Evolutionary conservation across 2,113 vertebrate species (phyloP), one percentile per base, ranked within the genome.

Genomic region (Micronycteris hirsuta): DNA sequence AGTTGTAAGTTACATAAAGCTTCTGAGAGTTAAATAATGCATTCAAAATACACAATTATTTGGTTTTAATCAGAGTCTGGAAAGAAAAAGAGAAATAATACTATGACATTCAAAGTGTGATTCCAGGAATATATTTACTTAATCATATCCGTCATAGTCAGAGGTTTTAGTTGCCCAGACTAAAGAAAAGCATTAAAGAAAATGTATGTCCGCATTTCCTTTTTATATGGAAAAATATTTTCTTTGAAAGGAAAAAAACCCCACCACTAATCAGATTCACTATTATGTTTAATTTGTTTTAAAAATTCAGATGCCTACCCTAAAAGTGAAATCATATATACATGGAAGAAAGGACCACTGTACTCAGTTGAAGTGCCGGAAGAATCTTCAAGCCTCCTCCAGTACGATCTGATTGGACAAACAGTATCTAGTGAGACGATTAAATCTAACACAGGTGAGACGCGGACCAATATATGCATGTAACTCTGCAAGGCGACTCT

Each of bases 311-410:
- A 99, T 98, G 99, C 99, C 88, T 99, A 99, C 89, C 99, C 99
- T 41, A 99, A 99, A 98, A 99, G 99, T 91, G 99, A 99, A 98
- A 99, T 99, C 97, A 99, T 99, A 98, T 99, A 99, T 95, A 99
- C 99, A 3, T 99, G 99, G 99, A 99, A 99, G 96, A 99, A 99
- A 98, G 99, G 99, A 91, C 99, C 99, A 2, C 94, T 99, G 83
- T 98, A 99, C 97, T 99, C 99, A 24, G 99, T 99, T 94, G 99
- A 99, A 98, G 99, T 99, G 43, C 99, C 99, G 65, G 98, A 99
- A 77, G 99, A 99, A 96, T 99, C 99, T 45, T 99, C 99, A 91
- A 99, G 99, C 96, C 99, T 99, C 47, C 99, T 99, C 58, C 99
- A 99, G 97, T 99, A 99, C 56, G 99, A 99, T 97, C 99, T 99